Percentiles rank a stretch among this genome's conserved stretches.
phyloP scores from a whole-genome alignment of 2,888 invertebrate species.

The Scrobipalpa atriplicella region DNA sequence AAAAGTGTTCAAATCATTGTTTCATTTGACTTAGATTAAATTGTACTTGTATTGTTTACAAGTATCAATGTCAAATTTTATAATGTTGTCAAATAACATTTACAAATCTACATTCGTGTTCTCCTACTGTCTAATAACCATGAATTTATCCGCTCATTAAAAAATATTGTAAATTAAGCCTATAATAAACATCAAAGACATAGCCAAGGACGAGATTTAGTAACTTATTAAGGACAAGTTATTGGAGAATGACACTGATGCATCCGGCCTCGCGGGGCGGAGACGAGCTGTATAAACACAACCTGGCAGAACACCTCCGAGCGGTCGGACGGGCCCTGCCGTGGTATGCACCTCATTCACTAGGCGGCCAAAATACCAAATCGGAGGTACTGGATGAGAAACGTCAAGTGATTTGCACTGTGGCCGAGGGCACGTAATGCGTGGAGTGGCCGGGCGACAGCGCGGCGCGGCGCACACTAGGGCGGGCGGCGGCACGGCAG shows the following conservation, averaged over 20 bases:
- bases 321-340: slow-evolving; percentile 56
- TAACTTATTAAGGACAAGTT: slow-evolving; percentile 64
- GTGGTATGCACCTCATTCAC: slow-evolving; percentile 71
- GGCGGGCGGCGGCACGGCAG: slow-evolving; percentile 76
- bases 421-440: slow-evolving; percentile 68
- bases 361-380: slow-evolving; percentile 62
- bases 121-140: background rate
- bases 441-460: slow-evolving; percentile 66
- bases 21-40: background rate
- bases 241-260: slow-evolving; percentile 73
- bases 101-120: background rate
- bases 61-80: slow-evolving; percentile 27
- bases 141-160: background rate
- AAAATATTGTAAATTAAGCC: background rate
- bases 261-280: slow-evolving; percentile 70
- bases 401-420: slow-evolving; percentile 78
- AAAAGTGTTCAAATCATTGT: background rate
- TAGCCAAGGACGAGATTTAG: slow-evolving; percentile 56
- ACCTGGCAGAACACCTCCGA: slow-evolving; percentile 39
- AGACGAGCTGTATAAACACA: slow-evolving; percentile 52
- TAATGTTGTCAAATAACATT: slow-evolving; percentile 10
- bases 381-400: slow-evolving; percentile 65
- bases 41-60: background rate
- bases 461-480: slow-evolving; percentile 81
- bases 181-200: background rate